Base-by-base conservation (phyloP, 2,888 invertebrate species). In the Drosophila borborema region DNA sequence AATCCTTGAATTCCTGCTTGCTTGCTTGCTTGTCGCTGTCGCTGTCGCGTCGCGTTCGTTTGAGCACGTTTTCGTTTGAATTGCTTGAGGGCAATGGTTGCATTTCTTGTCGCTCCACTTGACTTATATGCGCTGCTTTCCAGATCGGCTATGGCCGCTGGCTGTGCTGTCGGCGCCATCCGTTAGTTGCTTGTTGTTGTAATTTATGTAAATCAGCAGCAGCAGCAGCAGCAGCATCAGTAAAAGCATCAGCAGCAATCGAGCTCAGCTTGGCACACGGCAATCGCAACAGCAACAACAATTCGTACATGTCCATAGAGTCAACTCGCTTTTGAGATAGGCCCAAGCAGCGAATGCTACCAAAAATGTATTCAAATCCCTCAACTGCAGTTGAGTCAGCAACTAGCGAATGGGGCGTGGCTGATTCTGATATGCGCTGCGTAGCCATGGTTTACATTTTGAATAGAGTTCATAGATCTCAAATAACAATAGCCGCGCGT, bases 291-390 rank as follows among this genome's bases (percentile, higher is more conserved):
- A 28, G 6, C 28, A 28, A 28, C 74, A 46, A 58, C 38, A 74
- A 53, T 34, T 56, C n/a, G 40, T 23, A 58, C 40, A 59, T 31
- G 65, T 63, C 55, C 72, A 60, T 40, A 55, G 46, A 63, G 48
- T 60, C 43, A 54, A 31, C 16, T 40, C 38, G 43, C 59, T 38
- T 48, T 40, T 38, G 41, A 62, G 51, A 61, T 63, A 72, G 67
- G 73, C 73, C 45, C 73, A 56, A 63, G 45, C 51, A 4, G 3
- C 43, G 53, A 63, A 66, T 67, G 72, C 84, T 89, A 80, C 85
- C 88, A 82, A 86, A 87, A 90, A 90, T 79, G 77, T 90, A 90
- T 90, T 84, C 77, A 90, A 90, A 89, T 87, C 79, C 56, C 23
- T 79, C 74, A 74, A 85, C 79, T 82, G 81, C 74, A 40, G 53